Evolutionary conservation across 2,888 invertebrate genomes (phyloP).

Genomic region (Heterodera filipjevi): DNA sequence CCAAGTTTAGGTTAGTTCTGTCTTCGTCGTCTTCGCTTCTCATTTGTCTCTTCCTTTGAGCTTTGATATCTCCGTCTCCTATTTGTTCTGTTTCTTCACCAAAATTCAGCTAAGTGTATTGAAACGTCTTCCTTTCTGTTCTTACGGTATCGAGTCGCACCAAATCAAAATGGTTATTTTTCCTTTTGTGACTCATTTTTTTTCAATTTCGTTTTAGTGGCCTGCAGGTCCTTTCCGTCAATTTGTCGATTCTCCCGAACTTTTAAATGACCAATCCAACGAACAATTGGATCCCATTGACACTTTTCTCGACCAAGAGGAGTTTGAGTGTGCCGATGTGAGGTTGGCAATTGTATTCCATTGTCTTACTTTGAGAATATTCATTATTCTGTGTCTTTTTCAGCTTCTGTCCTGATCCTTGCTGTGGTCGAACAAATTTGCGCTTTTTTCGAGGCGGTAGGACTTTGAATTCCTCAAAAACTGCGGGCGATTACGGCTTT

Average conservation of each 20-base stretch:
- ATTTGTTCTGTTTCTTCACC: constrained; percentile 32
- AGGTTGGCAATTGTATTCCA: constrained; percentile 15
- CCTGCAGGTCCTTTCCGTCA: constrained; percentile 21
- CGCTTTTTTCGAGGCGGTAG: constrained; percentile 8
- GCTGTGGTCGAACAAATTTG: constrained; percentile 30
- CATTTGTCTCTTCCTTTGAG: not conserved
- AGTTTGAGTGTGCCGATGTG: constrained; percentile 35
- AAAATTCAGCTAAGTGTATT: constrained; percentile 29
- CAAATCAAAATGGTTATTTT: constrained; percentile 27
- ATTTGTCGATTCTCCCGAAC: constrained; percentile 18
- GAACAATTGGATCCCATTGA: constrained; percentile 26
- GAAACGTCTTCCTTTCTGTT: constrained; percentile 25
- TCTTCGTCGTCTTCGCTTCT: not conserved
- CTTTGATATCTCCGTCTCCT: constrained; percentile 28
- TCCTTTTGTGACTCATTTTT: not conserved
- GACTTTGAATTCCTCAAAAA: constrained; percentile 1
- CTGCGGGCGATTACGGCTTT: not conserved
- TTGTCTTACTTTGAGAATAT: constrained; percentile 3
- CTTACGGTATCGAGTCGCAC: constrained; percentile 28
- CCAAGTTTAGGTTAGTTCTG: constrained; percentile 21
- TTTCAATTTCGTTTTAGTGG: constrained; percentile 25
- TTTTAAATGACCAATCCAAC: not conserved
- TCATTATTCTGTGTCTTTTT: no score
- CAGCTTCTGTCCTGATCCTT: constrained; percentile 36
- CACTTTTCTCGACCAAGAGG: constrained; percentile 15